These are phyloP conservation scores for Carollia perspicillata DNA, from an alignment of 2,113 vertebrate species.

Conservation along the genomic window DNA sequence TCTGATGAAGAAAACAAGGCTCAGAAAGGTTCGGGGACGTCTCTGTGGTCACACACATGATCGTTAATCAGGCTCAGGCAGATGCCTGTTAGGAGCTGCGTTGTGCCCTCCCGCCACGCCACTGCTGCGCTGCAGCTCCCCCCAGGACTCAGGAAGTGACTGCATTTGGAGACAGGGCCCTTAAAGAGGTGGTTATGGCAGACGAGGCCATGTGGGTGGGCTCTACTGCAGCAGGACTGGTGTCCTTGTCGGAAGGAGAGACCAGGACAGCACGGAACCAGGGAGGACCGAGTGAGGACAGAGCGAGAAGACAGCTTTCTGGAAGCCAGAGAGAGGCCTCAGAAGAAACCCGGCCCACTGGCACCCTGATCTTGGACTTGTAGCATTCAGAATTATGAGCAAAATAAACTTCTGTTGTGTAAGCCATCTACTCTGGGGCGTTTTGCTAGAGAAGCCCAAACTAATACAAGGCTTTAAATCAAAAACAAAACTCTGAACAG, in stretches of 20 bases:
- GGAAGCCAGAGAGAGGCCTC: background rate
- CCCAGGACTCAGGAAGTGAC: background rate
- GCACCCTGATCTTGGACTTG: background rate
- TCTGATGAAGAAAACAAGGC: background rate
- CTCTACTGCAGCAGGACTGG: background rate
- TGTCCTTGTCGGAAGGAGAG: background rate
- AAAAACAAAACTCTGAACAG: background rate
- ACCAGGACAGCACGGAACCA: background rate
- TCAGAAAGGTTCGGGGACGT: background rate
- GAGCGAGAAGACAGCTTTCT: background rate
- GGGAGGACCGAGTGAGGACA: background rate
- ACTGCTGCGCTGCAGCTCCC: background rate
- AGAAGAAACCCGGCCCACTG: background rate
- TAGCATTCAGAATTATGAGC: background rate
- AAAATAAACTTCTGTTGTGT: background rate
- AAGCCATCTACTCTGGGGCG: background rate
- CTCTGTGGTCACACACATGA: background rate
- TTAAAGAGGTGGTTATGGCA: background rate
- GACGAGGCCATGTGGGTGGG: background rate
- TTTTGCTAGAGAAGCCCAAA: background rate
- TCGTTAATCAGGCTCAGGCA: background rate
- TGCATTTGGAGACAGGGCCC: background rate
- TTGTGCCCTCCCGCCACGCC: background rate
- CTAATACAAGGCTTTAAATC: background rate
- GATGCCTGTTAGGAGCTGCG: background rate